Percentiles rank a stretch among this genome's conserved stretches.
These are phyloP conservation scores for Drosophila littoralis DNA, from an alignment of 1,140 invertebrate genomes.

Conservation along the genomic window DNA sequence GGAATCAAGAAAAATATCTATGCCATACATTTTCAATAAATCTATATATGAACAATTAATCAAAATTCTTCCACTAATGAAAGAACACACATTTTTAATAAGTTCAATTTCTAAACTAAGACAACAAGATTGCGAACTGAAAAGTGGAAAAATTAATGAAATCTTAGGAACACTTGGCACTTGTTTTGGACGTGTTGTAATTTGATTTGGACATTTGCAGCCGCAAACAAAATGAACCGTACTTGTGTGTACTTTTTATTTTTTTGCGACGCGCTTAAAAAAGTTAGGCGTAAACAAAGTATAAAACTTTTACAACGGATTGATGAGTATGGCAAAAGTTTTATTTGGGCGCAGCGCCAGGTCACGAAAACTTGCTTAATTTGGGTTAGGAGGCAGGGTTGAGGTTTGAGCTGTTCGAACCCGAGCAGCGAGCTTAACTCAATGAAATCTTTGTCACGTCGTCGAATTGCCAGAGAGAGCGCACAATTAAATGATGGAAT, in stretches of 20 bases:
- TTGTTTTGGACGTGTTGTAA: slow-evolving; percentile 7
- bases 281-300: slow-evolving; percentile 42
- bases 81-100: too few relatives aligned
- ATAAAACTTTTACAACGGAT: slow-evolving; percentile 27
- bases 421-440: slow-evolving; percentile 11
- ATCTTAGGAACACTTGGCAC: not conserved
- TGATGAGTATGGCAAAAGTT: slow-evolving; percentile 45
- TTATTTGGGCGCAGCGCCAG: slow-evolving; percentile 34
- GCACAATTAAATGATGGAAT: slow-evolving; percentile 6
- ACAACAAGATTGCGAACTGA: not conserved
- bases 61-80: too few relatives aligned
- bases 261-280: slow-evolving; percentile 13
- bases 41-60: too few relatives aligned
- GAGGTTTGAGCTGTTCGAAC: not conserved
- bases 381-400: not conserved
- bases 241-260: not conserved
- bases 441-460: slow-evolving; percentile 47
- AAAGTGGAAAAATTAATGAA: not conserved
- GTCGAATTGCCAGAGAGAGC: not conserved
- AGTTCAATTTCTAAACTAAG: too few relatives aligned
- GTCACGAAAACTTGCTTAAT: slow-evolving; percentile 36
- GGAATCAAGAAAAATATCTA: too few relatives aligned
- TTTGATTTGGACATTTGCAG: slow-evolving; percentile 28
- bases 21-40: too few relatives aligned
- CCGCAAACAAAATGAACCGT: slow-evolving; percentile 1